A percentile compares a stretch with the other conserved stretches of the same genome.
Conservation (phyloP, 2,888 invertebrate genomes). For the Leptarthrus brevirostris region DNA sequence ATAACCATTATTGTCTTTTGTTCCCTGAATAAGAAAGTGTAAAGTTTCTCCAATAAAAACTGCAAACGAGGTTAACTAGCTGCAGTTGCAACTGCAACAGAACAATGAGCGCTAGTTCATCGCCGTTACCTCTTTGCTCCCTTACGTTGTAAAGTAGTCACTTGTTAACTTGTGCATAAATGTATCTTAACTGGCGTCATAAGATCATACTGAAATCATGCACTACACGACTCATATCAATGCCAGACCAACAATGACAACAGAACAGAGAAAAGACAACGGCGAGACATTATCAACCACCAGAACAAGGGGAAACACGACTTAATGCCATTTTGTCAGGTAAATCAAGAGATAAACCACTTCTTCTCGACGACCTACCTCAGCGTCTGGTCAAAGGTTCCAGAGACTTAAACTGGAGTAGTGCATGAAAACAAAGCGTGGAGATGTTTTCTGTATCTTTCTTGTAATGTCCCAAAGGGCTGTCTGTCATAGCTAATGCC, state of each 20-base stretch:
- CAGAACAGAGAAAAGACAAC: conserved; percentile 45
- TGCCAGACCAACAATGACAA: conserved; percentile 41
- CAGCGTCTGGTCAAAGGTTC: conserved; percentile 53
- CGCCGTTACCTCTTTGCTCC: not conserved
- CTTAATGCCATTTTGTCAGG: conserved; percentile 58
- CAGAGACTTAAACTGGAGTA: conserved; percentile 26
- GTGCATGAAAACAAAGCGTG: not conserved
- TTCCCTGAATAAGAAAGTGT: conserved; percentile 21
- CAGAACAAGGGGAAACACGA: conserved; percentile 57
- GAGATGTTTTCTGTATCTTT: not conserved
- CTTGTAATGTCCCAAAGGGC: conserved; percentile 3
- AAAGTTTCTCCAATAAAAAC: conserved; percentile 29
- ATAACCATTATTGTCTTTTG: conserved; percentile 34
- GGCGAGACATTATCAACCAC: conserved; percentile 56
- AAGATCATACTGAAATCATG: conserved; percentile 40
- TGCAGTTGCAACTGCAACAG: conserved; percentile 8
- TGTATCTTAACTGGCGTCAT: conserved; percentile 36
- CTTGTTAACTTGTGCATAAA: conserved; percentile 41
- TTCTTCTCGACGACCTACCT: conserved; percentile 55
- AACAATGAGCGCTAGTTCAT: not conserved
- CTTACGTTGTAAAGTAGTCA: conserved; percentile 14
- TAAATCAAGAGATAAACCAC: conserved; percentile 56
- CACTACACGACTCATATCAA: conserved; percentile 49
- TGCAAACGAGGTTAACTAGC: conserved; percentile 36
- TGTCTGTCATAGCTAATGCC: not conserved